A percentile compares a stretch with the other conserved stretches of the same genome.
Evolutionary conservation across 2,113 vertebrate genomes (phyloP).

Genomic region (Oncorhynchus keta): DNA sequence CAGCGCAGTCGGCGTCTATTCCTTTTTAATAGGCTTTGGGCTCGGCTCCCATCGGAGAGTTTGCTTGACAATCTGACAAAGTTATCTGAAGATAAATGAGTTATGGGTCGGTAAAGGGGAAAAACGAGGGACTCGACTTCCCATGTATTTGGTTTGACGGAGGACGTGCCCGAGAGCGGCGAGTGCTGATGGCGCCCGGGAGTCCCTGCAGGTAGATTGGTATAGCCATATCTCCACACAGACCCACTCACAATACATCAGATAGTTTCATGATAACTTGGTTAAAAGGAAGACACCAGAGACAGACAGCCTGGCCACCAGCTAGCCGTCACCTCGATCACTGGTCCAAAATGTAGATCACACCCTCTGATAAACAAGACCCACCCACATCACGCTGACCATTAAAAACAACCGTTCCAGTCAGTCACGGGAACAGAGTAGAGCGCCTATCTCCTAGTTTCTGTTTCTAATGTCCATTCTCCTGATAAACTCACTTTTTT

Average conservation of each 20-base stretch:
- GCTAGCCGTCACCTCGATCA: slow-evolving; percentile 43
- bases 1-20: slow-evolving; percentile 80
- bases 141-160: slow-evolving; percentile 80
- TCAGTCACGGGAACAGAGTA: not conserved
- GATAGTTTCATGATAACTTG: slow-evolving; percentile 67
- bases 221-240: slow-evolving; percentile 68
- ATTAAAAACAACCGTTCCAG: slow-evolving; percentile 61
- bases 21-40: slow-evolving; percentile 83
- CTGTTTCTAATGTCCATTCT: slow-evolving; percentile 61
- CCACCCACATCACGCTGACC: slow-evolving; percentile 32
- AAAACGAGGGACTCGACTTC: slow-evolving; percentile 75
- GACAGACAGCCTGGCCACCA: slow-evolving; percentile 46
- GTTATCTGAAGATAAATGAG: slow-evolving; percentile 90
- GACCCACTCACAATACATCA: slow-evolving; percentile 65
- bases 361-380: slow-evolving; percentile 46
- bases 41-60: slow-evolving; percentile 83
- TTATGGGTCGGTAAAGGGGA: slow-evolving; percentile 74
- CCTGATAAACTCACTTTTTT: slow-evolving; percentile 70
- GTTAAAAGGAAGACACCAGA: slow-evolving; percentile 64
- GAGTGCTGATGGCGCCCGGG: not conserved
- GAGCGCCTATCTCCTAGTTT: not conserved
- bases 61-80: slow-evolving; percentile 92
- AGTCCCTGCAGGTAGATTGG: slow-evolving; percentile 75
- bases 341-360: slow-evolving; percentile 45
- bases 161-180: slow-evolving; percentile 73